Evolutionary conservation across 2,888 invertebrate genomes (phyloP).

Genomic region (Andrena camellia): DNA sequence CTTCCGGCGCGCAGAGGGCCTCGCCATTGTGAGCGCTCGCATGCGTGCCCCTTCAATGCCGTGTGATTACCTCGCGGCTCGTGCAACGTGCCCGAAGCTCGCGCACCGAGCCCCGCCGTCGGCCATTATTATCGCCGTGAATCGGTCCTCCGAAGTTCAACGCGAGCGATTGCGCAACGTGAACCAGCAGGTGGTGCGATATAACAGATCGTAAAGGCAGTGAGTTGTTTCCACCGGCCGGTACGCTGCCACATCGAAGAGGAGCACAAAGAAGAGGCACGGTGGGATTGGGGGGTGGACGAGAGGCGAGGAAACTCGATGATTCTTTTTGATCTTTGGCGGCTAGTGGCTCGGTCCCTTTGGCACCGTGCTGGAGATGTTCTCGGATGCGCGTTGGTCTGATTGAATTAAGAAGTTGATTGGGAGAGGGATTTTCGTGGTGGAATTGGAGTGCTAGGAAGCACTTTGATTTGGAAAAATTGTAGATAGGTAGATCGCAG

Average conservation of each 20-base stretch:
- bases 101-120: conserved; percentile 22
- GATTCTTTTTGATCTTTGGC: conserved; percentile 5
- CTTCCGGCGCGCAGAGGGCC: conserved; percentile 46
- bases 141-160: conserved; percentile 48
- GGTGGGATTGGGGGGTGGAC: background rate
- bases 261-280: conserved; percentile 1
- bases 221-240: conserved; percentile 28
- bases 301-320: background rate
- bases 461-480: no score
- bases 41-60: conserved; percentile 65
- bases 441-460: no score
- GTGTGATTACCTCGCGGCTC: conserved; percentile 65
- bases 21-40: conserved; percentile 58
- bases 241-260: background rate
- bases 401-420: background rate
- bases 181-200: conserved; percentile 60
- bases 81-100: conserved; percentile 11
- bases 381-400: background rate
- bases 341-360: background rate
- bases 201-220: conserved; percentile 48
- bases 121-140: conserved; percentile 60
- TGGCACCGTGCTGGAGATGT: background rate
- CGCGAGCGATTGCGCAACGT: conserved; percentile 61
- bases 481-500: no score
- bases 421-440: no score